phyloP scores from a whole-genome alignment of 2,113 vertebrate species.

The Lynx canadensis region DNA sequence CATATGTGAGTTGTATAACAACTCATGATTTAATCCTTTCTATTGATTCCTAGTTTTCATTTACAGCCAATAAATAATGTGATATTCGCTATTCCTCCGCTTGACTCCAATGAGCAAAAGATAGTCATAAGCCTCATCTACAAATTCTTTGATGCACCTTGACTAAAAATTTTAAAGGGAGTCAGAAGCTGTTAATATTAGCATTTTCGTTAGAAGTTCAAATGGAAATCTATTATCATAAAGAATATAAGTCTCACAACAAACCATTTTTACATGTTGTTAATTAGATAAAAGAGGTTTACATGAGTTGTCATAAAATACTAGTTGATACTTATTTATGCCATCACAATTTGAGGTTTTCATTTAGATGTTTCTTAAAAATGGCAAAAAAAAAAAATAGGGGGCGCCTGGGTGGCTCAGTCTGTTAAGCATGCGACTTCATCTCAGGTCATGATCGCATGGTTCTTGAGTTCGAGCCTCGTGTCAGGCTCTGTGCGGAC shows the following conservation, averaged over 20 bases:
- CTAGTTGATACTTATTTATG: neutral
- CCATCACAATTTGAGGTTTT: neutral
- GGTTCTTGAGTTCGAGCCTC: too few species aligned
- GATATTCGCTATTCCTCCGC: neutral
- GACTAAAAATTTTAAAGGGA: neutral
- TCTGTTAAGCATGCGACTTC: too few species aligned
- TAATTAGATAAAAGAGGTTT: neutral
- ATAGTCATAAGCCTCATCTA: neutral
- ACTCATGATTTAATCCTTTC: neutral
- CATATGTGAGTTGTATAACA: neutral
- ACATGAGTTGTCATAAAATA: neutral
- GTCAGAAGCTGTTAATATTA: neutral
- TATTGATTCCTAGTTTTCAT: neutral
- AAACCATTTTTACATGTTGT: neutral
- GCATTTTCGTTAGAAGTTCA: conserved; percentile 1
- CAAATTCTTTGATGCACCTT: neutral
- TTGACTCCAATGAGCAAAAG: neutral
- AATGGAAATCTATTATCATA: neutral
- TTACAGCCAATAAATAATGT: neutral
- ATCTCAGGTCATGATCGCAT: too few species aligned
- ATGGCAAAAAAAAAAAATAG: neutral
- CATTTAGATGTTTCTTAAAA: neutral
- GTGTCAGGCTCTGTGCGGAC: too few species aligned
- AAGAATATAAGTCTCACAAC: conserved; percentile 9
- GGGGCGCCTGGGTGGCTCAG: too few species aligned